A percentile compares a stretch with the other conserved stretches of the same genome.
Conservation (phyloP, 2,113 vertebrate species). For the Tretioscincus oriximinensis region DNA sequence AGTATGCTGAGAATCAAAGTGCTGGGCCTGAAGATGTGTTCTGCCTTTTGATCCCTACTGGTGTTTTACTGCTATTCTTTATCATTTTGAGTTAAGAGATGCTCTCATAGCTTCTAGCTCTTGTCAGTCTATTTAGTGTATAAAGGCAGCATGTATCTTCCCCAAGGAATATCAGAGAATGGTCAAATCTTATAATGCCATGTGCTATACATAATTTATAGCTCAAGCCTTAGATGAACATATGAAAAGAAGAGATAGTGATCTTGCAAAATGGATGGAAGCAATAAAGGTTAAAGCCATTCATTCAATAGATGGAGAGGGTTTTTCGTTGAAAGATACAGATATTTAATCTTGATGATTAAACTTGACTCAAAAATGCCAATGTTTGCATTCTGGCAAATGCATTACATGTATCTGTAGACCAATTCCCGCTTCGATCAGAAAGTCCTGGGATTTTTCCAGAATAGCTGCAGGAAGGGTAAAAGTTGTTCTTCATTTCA, state of each 20-base stretch:
- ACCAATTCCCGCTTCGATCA: neutral
- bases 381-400: conserved; percentile 9
- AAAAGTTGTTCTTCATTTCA: neutral
- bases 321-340: conserved; percentile 7
- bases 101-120: conserved; percentile 6
- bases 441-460: neutral
- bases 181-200: conserved; percentile 54
- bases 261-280: conserved; percentile 17
- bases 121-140: conserved; percentile 44
- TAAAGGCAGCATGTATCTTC: conserved; percentile 45
- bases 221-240: conserved; percentile 27
- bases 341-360: neutral
- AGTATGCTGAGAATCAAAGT: neutral
- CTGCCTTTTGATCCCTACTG: conserved; percentile 32
- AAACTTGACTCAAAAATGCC: conserved; percentile 20
- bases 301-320: conserved; percentile 1
- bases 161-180: conserved; percentile 35
- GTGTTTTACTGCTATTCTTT: conserved; percentile 37
- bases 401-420: neutral
- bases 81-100: conserved; percentile 26
- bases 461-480: neutral
- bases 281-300: conserved; percentile 35
- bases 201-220: conserved; percentile 48
- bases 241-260: neutral
- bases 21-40: neutral